Evolutionary conservation across 1,140 invertebrate species (phyloP), one percentile per base, ranked within the genome.

Genomic region (Sitophilus oryzae): DNA sequence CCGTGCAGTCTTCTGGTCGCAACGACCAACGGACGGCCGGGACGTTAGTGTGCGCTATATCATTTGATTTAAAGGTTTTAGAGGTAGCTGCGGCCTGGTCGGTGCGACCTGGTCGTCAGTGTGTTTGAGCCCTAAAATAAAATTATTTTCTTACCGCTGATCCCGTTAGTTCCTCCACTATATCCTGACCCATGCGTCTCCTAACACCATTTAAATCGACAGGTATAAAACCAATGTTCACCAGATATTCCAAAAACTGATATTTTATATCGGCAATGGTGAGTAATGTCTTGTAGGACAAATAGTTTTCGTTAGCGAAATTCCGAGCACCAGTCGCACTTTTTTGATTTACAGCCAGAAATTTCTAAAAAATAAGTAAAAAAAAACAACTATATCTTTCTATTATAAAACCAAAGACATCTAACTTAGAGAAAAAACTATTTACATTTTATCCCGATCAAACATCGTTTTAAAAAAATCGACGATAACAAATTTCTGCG

Each of bases 231-330:
- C 86, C 86, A 50, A 91, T 88, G n/a, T 83, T 81, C 1, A 84
- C 78, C 14, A 93, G 71, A n/a, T 91, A 69, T 46, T 88, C 84
- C n/a, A 90, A 74, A 59, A 91, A 79, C 70, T 93, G 89, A 66
- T 85, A 81, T 65, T 91, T 91, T 56, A 92, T 84, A 62, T 91
- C 86, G 0, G 78, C 79, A 55, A 93, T 74, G 62, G 85, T 86
- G 43, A 81, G 69, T 6, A 92, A 70, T 0, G 86, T 89, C 68
- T 80, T 82, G 42, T 79, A 64, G 0, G 88, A 91, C 1, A 93
- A 72, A 64, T 78, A 91, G 69, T 91, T 84, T 61, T 89, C 82
- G 53, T 76, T 80, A 1, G 85, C 83, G 69, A 85, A 89, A 47
- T 76, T 75, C 41, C 81, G 67, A 10, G 83, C 84, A 45, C 80